A percentile compares a stretch with the other conserved stretches of the same genome.
Evolutionary conservation across 2,113 vertebrate species (phyloP).

Genomic region (Fulica atra): DNA sequence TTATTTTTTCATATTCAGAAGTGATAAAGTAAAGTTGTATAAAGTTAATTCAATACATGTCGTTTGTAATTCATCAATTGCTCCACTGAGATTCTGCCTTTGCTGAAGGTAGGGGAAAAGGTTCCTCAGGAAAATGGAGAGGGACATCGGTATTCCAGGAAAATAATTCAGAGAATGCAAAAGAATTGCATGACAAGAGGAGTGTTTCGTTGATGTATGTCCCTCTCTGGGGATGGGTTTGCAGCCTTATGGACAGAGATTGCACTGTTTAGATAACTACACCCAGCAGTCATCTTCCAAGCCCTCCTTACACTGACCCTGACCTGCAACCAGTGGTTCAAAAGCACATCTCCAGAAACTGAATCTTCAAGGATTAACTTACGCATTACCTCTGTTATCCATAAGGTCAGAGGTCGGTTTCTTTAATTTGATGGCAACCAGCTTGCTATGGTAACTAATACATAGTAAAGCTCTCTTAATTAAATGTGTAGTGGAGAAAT

Average conservation of each 20-base stretch:
- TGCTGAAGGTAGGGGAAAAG: not conserved
- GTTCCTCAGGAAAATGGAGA: not conserved
- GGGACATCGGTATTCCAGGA: not conserved
- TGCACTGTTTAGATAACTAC: not conserved
- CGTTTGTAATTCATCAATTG: not conserved
- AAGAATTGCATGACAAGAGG: not conserved
- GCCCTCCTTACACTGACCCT: not conserved
- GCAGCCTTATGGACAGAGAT: not conserved
- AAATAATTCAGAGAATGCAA: not conserved
- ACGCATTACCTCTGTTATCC: not conserved
- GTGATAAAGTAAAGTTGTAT: not conserved
- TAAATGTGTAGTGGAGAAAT: not conserved
- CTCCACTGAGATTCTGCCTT: not conserved
- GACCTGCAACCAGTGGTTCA: not conserved
- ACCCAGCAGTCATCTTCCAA: not conserved
- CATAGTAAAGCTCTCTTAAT: not conserved
- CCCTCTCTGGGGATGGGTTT: not conserved
- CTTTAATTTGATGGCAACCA: conserved; percentile 1
- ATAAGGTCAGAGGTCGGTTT: not conserved
- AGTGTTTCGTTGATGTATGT: not conserved
- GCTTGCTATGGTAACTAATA: not conserved
- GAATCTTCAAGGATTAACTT: not conserved
- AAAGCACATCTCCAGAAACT: not conserved
- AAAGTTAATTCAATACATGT: not conserved
- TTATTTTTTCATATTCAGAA: not conserved